Base-by-base conservation (phyloP, 2,113 vertebrate species). In the Prionailurus bengalensis region DNA sequence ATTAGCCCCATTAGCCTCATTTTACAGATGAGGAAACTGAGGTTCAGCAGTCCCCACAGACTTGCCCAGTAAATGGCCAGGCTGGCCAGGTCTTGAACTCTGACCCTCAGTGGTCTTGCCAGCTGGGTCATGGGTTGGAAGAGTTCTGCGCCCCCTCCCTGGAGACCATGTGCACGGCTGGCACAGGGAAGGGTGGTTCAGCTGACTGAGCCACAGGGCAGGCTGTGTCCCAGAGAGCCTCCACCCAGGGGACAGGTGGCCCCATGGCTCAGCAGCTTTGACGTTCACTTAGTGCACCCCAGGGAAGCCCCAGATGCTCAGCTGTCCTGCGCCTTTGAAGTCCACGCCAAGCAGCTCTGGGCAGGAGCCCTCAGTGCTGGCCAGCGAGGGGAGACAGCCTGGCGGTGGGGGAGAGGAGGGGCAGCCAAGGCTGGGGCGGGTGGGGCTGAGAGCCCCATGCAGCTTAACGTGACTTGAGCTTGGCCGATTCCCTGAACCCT, bases 291-390 rank as follows among this genome's bases (percentile, higher is more conserved):
- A 29, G 19, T 10, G 13, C 85, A 3, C 39, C 27, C 36, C 45
- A 39, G 93, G 66, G 61, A 89, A 96, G 91, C 76, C 36, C 78
- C 39, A 29, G 2, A 48, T 7, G 48, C 95, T 99, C 98, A 98
- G 98, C 98, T 98, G 98, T 97, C 95, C 84, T 23, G 15, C 25
- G 53, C 73, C 97, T 98, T 98, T 98, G 98, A 97, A 97, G 97
- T 98, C 81, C 0, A 31, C 0, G 53, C 96, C 96, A 97, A 27
- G 39, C 9, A 42, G 79, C 15, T 4, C 23, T 76, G 83, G 82
- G 68, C 31, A 7, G 21, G 76, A 76, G 76, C 81, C 45, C 71
- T 42, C 51, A 74, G 45, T 10, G 2, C 23, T 33, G 51, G 53
- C 31, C 17, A 1, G 16, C 0, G 1, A 66, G 17, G 4, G n/a